Base-by-base conservation (phyloP, 2,113 vertebrate species). In the Nesogale talazaci region DNA sequence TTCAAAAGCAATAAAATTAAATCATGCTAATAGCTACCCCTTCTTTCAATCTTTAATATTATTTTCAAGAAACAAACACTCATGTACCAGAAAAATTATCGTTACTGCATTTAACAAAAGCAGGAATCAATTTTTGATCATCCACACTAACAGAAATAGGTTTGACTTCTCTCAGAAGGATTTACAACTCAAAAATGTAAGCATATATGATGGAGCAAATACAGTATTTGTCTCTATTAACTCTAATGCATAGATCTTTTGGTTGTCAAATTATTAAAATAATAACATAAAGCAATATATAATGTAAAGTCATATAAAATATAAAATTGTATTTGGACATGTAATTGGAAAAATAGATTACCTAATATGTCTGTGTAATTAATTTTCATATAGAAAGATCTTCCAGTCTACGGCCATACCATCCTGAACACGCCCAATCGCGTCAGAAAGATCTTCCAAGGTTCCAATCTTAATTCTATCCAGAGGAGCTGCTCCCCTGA, bases 1-100 rank as follows among this genome's bases (percentile, higher is more conserved):
- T 94, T 94, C 34, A 93, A 86, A 90, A 84, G 76, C 80, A 92
- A 86, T 83, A 86, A 77, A 90, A 94, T 93, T 88, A 95, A 94
- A 74, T 83, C 72, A 94, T 19, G 72, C 61, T 77, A 89, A 95
- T 79, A 91, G 19, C 69, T 74, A 22, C 25, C 5, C 16, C 84
- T 46, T 95, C 92, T 90, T 90, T 80, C 61, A 89, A 67, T 59
- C 72, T 34, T 91, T 70, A 93, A 90, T 77, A n/a, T 67, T 83
- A 67, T 95, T 94, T 92, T 83, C 65, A 88, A 57, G 76, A 90
- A 96, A 89, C 63, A 92, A 94, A 89, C 42, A 90, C 23, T 95
- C 36, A 92, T 20, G 88, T 85, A 87, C 72, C 70, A 91, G 25
- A 83, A 94, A 52, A 90, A 56, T n/a, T 61, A 65, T 92, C 5